These are phyloP conservation scores for Cataglyphis hispanica DNA, from an alignment of 1,140 invertebrate species.

Conservation along the genomic window DNA sequence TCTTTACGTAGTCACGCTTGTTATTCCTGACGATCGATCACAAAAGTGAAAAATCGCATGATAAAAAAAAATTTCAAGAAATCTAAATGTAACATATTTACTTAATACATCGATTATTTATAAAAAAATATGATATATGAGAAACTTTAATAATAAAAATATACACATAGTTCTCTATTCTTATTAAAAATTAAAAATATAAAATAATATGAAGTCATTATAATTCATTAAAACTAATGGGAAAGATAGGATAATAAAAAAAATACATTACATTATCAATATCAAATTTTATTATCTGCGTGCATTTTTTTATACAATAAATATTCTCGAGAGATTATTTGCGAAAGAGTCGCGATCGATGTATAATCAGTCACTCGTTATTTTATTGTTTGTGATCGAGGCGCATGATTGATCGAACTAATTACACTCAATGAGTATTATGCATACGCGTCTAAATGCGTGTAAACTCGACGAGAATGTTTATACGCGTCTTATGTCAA, in stretches of 20 bases:
- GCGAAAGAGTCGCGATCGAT: neutral
- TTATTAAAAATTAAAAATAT: neutral
- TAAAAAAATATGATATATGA: neutral
- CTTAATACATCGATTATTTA: neutral
- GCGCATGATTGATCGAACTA: conserved; percentile 34
- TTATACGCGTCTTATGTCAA: conserved; percentile 53
- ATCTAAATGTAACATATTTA: neutral
- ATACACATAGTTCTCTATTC: too few relatives aligned
- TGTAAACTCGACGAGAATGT: neutral
- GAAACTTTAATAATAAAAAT: neutral
- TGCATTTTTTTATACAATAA: neutral
- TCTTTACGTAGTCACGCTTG: neutral
- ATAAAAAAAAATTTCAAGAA: neutral
- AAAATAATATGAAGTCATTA: neutral
- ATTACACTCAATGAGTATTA: conserved; percentile 30
- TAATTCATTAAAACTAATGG: neutral
- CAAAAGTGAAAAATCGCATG: neutral
- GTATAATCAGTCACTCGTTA: conserved; percentile 9
- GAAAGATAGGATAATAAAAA: neutral
- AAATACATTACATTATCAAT: neutral
- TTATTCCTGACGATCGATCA: neutral
- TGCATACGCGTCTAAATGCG: neutral
- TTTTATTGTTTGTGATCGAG: conserved; percentile 45
- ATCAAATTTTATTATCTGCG: neutral
- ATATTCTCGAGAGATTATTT: neutral